A percentile compares a stretch with the other conserved stretches of the same genome.
Conservation (phyloP, 2,797 vertebrate species). For the Enteromius viviparus region DNA sequence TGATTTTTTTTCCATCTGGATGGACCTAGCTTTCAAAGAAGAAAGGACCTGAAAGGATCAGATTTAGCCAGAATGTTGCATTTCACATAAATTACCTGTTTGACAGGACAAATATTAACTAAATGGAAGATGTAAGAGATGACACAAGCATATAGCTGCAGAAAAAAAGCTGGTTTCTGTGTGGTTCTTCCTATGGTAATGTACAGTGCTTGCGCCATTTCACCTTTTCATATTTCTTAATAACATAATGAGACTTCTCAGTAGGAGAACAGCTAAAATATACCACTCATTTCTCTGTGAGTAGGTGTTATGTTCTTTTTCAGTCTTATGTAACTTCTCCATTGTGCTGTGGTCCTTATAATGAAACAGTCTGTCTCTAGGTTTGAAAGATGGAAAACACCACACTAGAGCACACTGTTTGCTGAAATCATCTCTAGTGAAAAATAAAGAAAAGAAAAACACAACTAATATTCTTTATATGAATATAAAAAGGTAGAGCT, state of each 20-base stretch:
- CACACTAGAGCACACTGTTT: conserved; percentile 42
- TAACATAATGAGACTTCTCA: conserved; percentile 28
- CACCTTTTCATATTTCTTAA: conserved; percentile 37
- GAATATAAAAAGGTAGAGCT: neutral
- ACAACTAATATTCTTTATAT: conserved; percentile 30
- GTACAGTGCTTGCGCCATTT: conserved; percentile 40
- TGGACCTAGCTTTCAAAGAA: conserved; percentile 13
- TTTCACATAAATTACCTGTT: conserved; percentile 2
- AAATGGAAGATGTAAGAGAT: neutral
- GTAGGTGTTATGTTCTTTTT: conserved; percentile 43
- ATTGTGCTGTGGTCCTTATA: conserved; percentile 49
- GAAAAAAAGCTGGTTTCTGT: conserved; percentile 19
- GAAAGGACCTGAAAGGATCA: neutral
- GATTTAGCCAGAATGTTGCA: neutral
- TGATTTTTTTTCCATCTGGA: neutral
- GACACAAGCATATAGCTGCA: neutral
- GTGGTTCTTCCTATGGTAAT: conserved; percentile 19
- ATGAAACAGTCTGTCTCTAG: conserved; percentile 44
- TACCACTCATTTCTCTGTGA: conserved; percentile 35
- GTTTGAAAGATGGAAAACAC: conserved; percentile 39
- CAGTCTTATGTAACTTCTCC: conserved; percentile 45
- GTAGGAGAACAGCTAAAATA: conserved; percentile 32
- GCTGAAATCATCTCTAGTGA: conserved; percentile 17
- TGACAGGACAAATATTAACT: neutral
- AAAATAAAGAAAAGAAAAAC: conserved; percentile 26